These are phyloP conservation scores for Chloropsis cyanopogon DNA, from an alignment of 2,113 vertebrate species.

Conservation along the genomic window DNA sequence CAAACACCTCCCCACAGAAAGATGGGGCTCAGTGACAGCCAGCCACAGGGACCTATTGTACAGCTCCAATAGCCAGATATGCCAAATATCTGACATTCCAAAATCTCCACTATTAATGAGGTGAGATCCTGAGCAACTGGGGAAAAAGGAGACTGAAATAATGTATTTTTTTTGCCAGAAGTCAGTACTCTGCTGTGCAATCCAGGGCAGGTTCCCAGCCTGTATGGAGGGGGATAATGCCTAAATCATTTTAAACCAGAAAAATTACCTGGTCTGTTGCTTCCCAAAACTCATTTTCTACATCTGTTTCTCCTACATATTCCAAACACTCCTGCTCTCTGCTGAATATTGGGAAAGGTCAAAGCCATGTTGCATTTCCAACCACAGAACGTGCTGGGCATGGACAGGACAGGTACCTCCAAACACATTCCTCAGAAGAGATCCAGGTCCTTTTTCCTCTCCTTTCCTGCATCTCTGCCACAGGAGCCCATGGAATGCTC, in stretches of 20 bases:
- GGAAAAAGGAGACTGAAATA: not conserved
- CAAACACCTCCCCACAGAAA: not conserved
- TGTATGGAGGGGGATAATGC: rapidly evolving
- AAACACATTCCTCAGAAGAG: not conserved
- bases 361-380: not conserved
- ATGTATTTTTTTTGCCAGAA: not conserved
- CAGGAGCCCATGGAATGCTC: not conserved
- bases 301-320: not conserved
- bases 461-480: not conserved
- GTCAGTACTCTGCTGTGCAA: not conserved
- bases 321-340: rapidly evolving
- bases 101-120: not conserved
- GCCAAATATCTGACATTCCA: not conserved
- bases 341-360: not conserved
- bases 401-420: not conserved
- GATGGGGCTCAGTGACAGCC: not conserved
- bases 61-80: not conserved
- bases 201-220: not conserved
- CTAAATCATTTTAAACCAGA: not conserved
- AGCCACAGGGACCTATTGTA: not conserved
- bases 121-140: not conserved
- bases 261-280: not conserved
- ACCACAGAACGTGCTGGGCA: rapidly evolving
- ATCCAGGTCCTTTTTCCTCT: not conserved
- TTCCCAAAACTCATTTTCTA: not conserved